These are phyloP conservation scores for Agrochola litura DNA, from an alignment of 2,888 invertebrate species.

Conservation along the genomic window DNA sequence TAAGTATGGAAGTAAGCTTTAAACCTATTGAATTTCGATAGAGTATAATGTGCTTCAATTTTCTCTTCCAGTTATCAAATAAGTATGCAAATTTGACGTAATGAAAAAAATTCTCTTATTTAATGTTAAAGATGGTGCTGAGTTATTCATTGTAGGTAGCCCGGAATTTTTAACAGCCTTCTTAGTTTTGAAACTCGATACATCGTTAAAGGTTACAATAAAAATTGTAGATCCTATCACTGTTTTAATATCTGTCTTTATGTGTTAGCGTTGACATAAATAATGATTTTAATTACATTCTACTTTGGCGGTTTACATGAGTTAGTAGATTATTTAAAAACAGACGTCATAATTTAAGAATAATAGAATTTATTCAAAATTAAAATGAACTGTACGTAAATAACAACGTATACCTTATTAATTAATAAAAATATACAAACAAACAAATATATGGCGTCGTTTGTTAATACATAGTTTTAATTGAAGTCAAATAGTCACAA, in stretches of 20 bases:
- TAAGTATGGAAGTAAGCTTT: no score
- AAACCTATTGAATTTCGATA: neutral
- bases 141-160: constrained; percentile 56
- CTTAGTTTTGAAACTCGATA: constrained; percentile 72
- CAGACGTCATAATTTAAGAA: neutral
- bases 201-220: constrained; percentile 69
- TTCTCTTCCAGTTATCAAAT: neutral
- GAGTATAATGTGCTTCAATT: neutral
- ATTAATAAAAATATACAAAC: no score
- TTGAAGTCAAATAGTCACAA: no score
- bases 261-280: constrained; percentile 51
- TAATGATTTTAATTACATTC: constrained; percentile 40
- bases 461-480: neutral
- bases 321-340: neutral
- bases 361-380: neutral
- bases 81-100: neutral
- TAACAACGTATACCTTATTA: no score
- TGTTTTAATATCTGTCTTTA: constrained; percentile 53
- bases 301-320: constrained; percentile 27
- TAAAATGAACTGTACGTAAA: neutral
- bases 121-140: constrained; percentile 5
- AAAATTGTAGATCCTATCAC: constrained; percentile 68
- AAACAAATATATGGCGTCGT: neutral
- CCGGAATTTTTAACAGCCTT: constrained; percentile 34
- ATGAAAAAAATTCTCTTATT: no score